Evolutionary conservation across 2,797 vertebrate species (phyloP).

Genomic region (Gymnothorax javanicus): DNA sequence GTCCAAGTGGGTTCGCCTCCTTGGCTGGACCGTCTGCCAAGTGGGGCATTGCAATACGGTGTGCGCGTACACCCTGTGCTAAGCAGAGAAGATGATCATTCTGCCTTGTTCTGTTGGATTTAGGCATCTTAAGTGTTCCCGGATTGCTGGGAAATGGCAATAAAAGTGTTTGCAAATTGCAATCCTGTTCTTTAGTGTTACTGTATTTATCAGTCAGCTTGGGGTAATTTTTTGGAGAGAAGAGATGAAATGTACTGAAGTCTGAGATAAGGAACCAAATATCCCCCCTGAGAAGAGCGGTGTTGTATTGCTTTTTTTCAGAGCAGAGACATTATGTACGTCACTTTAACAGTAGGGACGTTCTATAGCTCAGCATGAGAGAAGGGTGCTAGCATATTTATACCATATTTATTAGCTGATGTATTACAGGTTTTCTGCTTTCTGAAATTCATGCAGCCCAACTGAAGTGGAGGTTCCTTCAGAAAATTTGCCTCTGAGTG

Average conservation of each 20-base stretch:
- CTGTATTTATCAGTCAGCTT: neutral
- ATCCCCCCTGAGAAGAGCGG: neutral
- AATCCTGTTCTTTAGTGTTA: neutral
- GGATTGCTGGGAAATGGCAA: neutral
- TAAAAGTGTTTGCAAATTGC: neutral
- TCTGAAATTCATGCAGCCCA: neutral
- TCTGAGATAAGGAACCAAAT: neutral
- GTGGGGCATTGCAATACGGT: neutral
- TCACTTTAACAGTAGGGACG: neutral
- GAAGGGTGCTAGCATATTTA: neutral
- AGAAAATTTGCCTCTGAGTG: no score
- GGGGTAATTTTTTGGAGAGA: neutral
- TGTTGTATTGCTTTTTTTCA: neutral
- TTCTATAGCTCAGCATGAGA: neutral
- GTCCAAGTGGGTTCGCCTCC: neutral
- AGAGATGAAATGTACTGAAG: neutral
- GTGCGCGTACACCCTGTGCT: neutral
- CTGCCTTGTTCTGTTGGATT: slow-evolving; percentile 1
- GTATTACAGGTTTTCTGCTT: neutral
- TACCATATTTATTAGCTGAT: neutral
- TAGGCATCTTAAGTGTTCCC: no score
- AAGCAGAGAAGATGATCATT: neutral
- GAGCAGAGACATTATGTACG: neutral
- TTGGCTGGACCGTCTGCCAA: neutral
- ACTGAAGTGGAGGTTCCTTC: neutral